Percentiles rank a stretch among this genome's conserved stretches.
phyloP scores from a whole-genome alignment of 2,113 vertebrate species.

The Otis tarda region DNA sequence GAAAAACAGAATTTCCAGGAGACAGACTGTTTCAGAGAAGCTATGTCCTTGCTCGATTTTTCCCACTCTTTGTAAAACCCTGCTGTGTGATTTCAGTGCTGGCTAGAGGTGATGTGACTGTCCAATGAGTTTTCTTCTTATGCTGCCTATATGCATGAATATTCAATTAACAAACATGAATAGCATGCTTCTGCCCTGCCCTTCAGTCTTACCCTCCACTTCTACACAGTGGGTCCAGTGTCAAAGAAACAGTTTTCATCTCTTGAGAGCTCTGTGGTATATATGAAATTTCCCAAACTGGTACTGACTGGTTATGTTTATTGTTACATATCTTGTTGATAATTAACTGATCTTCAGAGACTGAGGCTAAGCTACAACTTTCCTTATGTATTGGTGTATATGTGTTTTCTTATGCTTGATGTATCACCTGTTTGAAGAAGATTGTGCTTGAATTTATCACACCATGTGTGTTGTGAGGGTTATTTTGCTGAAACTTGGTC shows the following conservation, averaged over 20 bases:
- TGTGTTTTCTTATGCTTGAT: background rate
- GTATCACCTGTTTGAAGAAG: background rate
- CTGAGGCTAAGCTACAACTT: background rate
- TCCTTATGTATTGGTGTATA: background rate
- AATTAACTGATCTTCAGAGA: background rate
- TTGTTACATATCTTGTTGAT: background rate
- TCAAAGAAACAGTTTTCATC: background rate
- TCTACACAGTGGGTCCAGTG: background rate
- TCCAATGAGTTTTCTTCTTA: background rate
- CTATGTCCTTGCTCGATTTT: background rate
- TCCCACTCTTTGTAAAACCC: background rate
- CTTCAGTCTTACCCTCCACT: background rate
- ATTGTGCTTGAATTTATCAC: background rate
- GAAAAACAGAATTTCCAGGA: background rate
- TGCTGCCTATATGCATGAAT: conserved; percentile 74
- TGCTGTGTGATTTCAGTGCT: too few relatives aligned
- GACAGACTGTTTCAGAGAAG: background rate
- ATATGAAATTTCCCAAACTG: background rate
- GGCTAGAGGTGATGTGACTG: background rate
- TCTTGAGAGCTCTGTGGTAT: background rate
- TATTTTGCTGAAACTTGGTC: background rate
- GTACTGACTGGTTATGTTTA: background rate
- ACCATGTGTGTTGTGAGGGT: background rate
- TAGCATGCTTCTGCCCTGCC: conserved; percentile 40
- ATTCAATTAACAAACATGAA: conserved; percentile 28